Percentiles rank a stretch among this genome's conserved stretches.
These are phyloP conservation scores for Hipposideros larvatus DNA, from an alignment of 2,797 vertebrate genomes.

Conservation along the genomic window DNA sequence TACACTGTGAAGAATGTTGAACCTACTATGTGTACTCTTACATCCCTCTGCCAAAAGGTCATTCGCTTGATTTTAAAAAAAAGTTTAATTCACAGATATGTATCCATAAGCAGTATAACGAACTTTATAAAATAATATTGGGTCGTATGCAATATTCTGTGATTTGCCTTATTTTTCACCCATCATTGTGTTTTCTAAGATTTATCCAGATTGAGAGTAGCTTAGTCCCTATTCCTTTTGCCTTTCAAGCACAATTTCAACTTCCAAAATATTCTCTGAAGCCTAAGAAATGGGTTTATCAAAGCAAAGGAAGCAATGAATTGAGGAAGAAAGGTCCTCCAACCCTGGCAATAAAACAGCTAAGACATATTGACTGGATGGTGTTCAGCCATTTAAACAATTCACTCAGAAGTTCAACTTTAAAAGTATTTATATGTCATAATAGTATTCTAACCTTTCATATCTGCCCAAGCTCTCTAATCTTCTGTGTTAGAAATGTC, in stretches of 20 bases:
- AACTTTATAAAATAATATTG: background rate
- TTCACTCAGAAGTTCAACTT: constrained; percentile 23
- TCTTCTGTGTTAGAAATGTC: background rate
- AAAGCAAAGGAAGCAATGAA: background rate
- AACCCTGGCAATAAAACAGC: background rate
- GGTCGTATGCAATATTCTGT: background rate
- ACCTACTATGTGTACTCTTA: background rate
- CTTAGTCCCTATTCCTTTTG: background rate
- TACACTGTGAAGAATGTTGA: background rate
- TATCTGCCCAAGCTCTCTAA: background rate
- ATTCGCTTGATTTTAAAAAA: background rate
- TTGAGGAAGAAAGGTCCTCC: background rate
- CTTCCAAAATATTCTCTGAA: constrained; percentile 50
- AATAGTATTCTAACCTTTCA: background rate
- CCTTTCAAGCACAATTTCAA: background rate
- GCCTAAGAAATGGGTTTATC: background rate
- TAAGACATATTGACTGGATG: background rate
- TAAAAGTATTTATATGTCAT: background rate
- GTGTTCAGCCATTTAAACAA: background rate
- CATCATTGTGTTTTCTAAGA: constrained; percentile 38
- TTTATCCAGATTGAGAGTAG: background rate
- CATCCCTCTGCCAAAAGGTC: background rate
- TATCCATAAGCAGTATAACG: background rate
- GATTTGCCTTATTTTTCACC: constrained; percentile 27
- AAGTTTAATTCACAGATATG: background rate